phyloP scores from a whole-genome alignment of 37 sponge, comb jelly and placozoan genomes.

The Ephydatia muelleri region DNA sequence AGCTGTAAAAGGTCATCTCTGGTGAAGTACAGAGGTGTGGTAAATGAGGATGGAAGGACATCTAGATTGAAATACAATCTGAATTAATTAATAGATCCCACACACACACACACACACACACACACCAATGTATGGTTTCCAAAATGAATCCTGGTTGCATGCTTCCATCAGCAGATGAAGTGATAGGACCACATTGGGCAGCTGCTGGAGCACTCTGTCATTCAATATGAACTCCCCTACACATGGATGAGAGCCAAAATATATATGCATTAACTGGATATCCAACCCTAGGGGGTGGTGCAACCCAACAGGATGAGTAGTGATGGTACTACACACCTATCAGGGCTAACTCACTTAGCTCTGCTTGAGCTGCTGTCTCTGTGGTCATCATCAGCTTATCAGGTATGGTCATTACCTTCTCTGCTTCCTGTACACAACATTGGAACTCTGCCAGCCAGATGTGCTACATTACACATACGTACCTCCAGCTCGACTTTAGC shows the following conservation, averaged over 20 bases:
- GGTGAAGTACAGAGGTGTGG: conserved; percentile 66
- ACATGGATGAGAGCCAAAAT: not conserved
- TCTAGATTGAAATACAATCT: conserved; percentile 36
- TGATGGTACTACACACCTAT: no score
- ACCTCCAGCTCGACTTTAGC: conserved; percentile 35
- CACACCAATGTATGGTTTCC: conserved; percentile 86
- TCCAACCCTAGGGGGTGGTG: no score
- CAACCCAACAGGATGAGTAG: no score
- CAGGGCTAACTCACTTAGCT: conserved; percentile 38
- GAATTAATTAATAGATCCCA: not conserved
- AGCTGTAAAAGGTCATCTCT: conserved; percentile 58
- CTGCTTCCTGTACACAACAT: conserved; percentile 30
- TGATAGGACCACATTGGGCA: conserved; percentile 73
- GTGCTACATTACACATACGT: not conserved
- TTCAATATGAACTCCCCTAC: conserved; percentile 42
- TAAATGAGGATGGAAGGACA: conserved; percentile 55
- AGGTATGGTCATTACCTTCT: conserved; percentile 56
- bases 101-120: not conserved
- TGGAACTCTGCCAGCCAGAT: not conserved
- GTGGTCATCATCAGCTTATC: conserved; percentile 60
- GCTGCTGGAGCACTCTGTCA: conserved; percentile 59
- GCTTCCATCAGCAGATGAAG: conserved; percentile 72
- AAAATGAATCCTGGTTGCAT: conserved; percentile 44
- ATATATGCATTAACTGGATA: not conserved
- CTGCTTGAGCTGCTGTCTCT: conserved; percentile 27